Evolutionary conservation across 2,113 vertebrate genomes (phyloP).

Genomic region (Chelonoidis abingdonii): DNA sequence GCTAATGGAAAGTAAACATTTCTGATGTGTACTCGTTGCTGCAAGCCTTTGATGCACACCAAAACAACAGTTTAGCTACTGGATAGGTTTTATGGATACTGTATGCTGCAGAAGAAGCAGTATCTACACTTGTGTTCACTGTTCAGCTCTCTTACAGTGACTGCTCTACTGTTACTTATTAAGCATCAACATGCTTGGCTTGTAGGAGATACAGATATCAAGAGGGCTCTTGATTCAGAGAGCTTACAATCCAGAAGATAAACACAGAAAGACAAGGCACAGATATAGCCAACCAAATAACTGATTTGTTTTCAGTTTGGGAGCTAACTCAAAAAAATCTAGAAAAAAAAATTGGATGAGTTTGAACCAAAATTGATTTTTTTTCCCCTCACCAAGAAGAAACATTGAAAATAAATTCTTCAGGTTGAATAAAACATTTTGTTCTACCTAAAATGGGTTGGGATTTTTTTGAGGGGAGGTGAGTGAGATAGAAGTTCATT

Average conservation of each 20-base stretch:
- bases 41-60: not conserved
- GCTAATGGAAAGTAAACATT: constrained; percentile 55
- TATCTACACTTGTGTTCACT: not conserved
- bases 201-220: not conserved
- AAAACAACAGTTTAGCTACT: not conserved
- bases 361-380: not conserved
- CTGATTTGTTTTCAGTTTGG: not conserved
- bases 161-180: not conserved
- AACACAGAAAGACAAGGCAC: not conserved
- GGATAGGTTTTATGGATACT: not conserved
- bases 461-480: no score
- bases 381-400: not conserved
- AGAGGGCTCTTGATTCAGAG: not conserved
- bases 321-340: not conserved
- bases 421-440: not conserved
- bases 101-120: not conserved
- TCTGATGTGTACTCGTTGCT: not conserved
- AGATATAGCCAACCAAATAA: not conserved
- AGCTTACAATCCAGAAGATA: not conserved
- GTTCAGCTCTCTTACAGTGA: not conserved
- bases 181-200: not conserved
- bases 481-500: no score
- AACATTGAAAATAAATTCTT: not conserved
- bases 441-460: not conserved
- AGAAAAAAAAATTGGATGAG: not conserved